Base-by-base conservation (phyloP, 2,888 invertebrate genomes). In the Rhimphoctona megacephalus region DNA sequence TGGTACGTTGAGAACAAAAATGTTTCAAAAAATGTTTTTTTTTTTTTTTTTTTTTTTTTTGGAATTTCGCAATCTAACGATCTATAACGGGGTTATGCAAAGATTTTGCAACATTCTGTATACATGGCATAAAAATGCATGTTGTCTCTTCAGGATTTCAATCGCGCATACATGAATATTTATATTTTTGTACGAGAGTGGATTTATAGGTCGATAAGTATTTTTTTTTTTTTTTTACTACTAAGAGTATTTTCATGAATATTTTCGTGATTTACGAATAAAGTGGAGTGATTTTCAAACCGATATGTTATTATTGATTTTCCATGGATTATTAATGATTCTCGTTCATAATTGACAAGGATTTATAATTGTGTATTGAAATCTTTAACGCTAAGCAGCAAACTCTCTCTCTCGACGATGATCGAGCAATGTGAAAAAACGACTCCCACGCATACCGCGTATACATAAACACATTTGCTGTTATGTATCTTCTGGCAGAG, bases 381-480 rank as follows among this genome's bases (percentile, higher is more conserved):
- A 72, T 76, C 11, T 66, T 69, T 69, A 39, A 43, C 30, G 25
- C 30, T 14, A 17, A n/a, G 22, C 46, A 30, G 6, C 14, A 64
- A 61, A 11, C 9, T 17, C n/a, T 3, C 19, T 39, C 0, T 9
- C 4, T 36, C 3, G 22, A 43, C 22, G 17, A n/a, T 25, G 72
- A 49, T 49, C 52, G 11, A 76, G 46, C n/a, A 72, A 52, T 46
- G 80, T 83, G 67, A 66, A 70, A 49, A 49, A 72, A 36, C 49
- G 69, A 88, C 91, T 91, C 91, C 89, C 91, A 91, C 90, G 90
- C 90, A 85, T 81, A 64, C 72, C 72, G 81, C 80, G 83, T 80
- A 78, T 86, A 43, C 43, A 86, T 87, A 88, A 89, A 90, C 88
- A 88, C 85, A 90, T 90, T 91, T 90, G 91, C 64, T 77, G 77